Percentiles rank a stretch among this genome's conserved stretches.
phyloP scores from a whole-genome alignment of 2,888 invertebrate genomes.

The Hydroisotoma schaefferi region DNA sequence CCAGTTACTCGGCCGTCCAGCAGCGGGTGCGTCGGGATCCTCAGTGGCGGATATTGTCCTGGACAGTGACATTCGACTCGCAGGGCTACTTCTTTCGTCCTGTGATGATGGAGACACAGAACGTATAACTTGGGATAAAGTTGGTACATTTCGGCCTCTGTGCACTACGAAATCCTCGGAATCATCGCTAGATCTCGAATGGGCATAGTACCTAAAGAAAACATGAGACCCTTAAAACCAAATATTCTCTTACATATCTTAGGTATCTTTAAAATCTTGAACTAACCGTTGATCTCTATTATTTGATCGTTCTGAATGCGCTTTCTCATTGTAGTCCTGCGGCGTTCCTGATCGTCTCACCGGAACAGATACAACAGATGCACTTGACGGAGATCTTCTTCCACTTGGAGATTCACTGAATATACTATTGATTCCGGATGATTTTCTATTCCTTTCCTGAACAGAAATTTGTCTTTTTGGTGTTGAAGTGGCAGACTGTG shows the following conservation, averaged over 20 bases:
- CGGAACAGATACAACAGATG: slow-evolving; percentile 47
- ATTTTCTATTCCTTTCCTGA: slow-evolving; percentile 45
- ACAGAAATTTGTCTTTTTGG: slow-evolving; percentile 46
- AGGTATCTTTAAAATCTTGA: slow-evolving; percentile 1
- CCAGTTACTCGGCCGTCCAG: slow-evolving; percentile 83
- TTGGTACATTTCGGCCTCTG: slow-evolving; percentile 72
- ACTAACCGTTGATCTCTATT: slow-evolving; percentile 45
- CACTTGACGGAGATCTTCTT: slow-evolving; percentile 44
- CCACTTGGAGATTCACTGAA: slow-evolving; percentile 44
- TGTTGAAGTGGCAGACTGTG: slow-evolving; percentile 48
- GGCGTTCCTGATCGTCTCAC: slow-evolving; percentile 46
- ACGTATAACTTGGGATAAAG: slow-evolving; percentile 58
- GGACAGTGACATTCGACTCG: slow-evolving; percentile 48
- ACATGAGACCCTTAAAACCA: neutral
- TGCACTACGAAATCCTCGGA: slow-evolving; percentile 75
- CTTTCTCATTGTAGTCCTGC: slow-evolving; percentile 45
- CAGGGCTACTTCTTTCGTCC: slow-evolving; percentile 48
- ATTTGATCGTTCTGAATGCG: slow-evolving; percentile 44
- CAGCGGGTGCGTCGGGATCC: slow-evolving; percentile 57
- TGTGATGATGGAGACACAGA: slow-evolving; percentile 49
- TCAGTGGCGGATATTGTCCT: slow-evolving; percentile 32
- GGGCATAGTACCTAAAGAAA: slow-evolving; percentile 43
- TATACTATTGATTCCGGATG: slow-evolving; percentile 38
- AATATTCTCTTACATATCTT: slow-evolving; percentile 4
- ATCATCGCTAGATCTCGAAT: slow-evolving; percentile 48